phyloP scores from a whole-genome alignment of 2,113 vertebrate genomes.

The Vireo altiloquus region DNA sequence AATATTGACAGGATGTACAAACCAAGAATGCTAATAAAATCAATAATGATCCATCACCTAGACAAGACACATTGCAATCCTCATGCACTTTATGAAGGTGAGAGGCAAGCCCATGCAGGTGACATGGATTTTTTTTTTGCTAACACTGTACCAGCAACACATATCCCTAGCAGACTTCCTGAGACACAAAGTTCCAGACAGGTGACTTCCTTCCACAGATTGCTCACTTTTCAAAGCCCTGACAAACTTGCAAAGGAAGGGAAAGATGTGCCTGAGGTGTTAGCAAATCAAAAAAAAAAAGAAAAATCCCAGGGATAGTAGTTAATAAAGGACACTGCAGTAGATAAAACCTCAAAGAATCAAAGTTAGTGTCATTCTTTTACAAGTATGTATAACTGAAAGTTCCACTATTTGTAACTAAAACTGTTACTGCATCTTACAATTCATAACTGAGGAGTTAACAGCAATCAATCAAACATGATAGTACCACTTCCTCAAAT shows the following conservation, averaged over 20 bases:
- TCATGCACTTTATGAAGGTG: background rate
- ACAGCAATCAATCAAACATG: background rate
- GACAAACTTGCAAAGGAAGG: background rate
- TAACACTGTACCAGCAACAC: background rate
- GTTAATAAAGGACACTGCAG: background rate
- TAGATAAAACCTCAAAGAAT: background rate
- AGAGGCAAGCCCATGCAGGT: background rate
- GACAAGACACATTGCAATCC: background rate
- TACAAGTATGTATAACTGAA: background rate
- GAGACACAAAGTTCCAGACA: background rate
- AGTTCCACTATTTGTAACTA: background rate
- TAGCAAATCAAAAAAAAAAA: background rate
- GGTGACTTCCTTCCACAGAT: background rate
- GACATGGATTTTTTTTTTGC: background rate
- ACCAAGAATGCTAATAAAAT: background rate
- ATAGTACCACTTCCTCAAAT: background rate
- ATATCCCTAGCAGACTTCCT: background rate
- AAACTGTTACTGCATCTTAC: background rate
- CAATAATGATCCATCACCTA: background rate
- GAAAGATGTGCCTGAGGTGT: background rate
- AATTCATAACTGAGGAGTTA: background rate
- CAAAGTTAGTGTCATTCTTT: background rate
- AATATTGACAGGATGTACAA: background rate
- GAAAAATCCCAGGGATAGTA: background rate
- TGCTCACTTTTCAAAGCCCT: background rate